A percentile compares a stretch with the other conserved stretches of the same genome.
phyloP scores from a whole-genome alignment of 53 echinoderm and acorn worm species.

The Henricia sp. region DNA sequence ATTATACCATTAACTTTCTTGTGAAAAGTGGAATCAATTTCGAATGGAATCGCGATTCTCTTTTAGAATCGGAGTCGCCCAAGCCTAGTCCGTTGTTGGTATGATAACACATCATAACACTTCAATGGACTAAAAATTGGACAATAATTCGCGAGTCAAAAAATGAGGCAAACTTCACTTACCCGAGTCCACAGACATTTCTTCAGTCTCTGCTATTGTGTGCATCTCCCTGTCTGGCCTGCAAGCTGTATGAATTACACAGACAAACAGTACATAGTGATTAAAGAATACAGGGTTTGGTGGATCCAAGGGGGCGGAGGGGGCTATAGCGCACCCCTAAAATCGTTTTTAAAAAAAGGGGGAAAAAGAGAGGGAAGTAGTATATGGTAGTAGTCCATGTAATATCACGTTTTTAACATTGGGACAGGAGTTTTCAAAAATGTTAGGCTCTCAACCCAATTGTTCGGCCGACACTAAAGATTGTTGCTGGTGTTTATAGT shows the following conservation, averaged over 20 bases:
- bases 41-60: background rate
- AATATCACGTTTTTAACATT: too few relatives aligned
- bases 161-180: too few relatives aligned
- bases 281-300: background rate
- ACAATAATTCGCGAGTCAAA: too few relatives aligned
- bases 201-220: constrained; percentile 42
- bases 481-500: too few relatives aligned
- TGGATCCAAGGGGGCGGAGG: background rate
- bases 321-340: too few relatives aligned
- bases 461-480: too few relatives aligned
- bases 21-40: background rate
- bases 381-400: background rate
- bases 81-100: background rate
- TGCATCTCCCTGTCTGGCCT: constrained; percentile 34
- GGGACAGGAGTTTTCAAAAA: too few relatives aligned
- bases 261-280: background rate
- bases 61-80: background rate
- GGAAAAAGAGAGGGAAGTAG: background rate
- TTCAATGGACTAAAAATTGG: too few relatives aligned
- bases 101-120: background rate
- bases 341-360: background rate
- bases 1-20: background rate
- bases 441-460: too few relatives aligned
- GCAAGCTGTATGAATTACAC: background rate
- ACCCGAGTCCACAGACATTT: constrained; percentile 4